A percentile compares a stretch with the other conserved stretches of the same genome.
These are phyloP conservation scores for Schizopygopsis malacanthus DNA, from an alignment of 2,797 vertebrate genomes.

Conservation along the genomic window DNA sequence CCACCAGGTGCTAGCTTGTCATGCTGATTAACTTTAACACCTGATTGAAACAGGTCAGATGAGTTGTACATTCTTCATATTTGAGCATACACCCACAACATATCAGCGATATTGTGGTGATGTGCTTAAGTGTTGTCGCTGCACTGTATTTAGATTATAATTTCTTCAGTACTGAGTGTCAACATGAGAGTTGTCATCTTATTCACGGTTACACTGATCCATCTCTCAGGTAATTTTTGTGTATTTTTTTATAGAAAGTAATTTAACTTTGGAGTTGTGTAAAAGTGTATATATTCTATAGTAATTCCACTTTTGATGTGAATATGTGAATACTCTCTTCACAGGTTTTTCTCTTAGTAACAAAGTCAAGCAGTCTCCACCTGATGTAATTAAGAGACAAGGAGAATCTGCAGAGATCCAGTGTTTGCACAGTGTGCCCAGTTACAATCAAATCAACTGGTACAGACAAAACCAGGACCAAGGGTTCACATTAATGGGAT, in stretches of 20 bases:
- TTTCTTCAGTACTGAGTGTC: background rate
- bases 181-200: slow-evolving; percentile 34
- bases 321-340: slow-evolving; percentile 7
- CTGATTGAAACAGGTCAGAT: background rate
- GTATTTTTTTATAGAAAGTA: background rate
- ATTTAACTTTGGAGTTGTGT: background rate
- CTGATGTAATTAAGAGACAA: background rate
- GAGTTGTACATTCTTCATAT: background rate
- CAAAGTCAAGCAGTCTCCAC: slow-evolving; percentile 58
- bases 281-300: background rate
- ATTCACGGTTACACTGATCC: background rate
- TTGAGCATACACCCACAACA: background rate
- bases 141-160: too few relatives aligned
- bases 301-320: background rate
- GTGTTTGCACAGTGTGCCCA: slow-evolving; percentile 60
- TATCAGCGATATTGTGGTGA: too few relatives aligned
- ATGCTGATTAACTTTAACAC: too few relatives aligned
- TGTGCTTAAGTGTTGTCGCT: background rate
- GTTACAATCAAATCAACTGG: slow-evolving; percentile 63
- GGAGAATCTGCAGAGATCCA: slow-evolving; percentile 18
- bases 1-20: background rate
- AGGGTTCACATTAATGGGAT: slow-evolving; percentile 58
- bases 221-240: slow-evolving; percentile 18
- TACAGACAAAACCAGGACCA: slow-evolving; percentile 59
- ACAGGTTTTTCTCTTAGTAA: slow-evolving; percentile 53